Percentiles rank a stretch among this genome's conserved stretches.
Conservation (phyloP, 2,113 vertebrate species). For the Pomatorhinus ruficollis region DNA sequence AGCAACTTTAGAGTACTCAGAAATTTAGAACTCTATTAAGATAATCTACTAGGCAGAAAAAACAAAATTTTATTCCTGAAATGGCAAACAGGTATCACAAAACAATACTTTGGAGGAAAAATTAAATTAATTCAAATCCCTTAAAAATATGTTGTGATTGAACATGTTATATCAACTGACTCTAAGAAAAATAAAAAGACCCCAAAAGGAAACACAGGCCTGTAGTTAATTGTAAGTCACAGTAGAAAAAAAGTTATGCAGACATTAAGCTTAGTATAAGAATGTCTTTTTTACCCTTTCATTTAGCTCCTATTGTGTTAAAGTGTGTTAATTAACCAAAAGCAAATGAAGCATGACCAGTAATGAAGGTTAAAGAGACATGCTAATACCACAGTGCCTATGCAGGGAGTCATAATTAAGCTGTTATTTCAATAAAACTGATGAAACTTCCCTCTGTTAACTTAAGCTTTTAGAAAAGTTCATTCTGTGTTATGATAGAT, state of each 20-base stretch:
- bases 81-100: not conserved
- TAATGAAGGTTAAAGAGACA: not conserved
- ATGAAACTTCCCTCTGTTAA: not conserved
- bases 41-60: not conserved
- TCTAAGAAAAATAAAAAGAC: not conserved
- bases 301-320: not conserved
- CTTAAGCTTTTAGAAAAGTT: not conserved
- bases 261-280: not conserved
- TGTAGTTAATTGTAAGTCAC: not conserved
- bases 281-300: not conserved
- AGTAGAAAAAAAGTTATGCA: not conserved
- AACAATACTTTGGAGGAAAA: not conserved
- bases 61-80: not conserved
- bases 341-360: not conserved
- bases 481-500: not conserved
- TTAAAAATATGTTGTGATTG: not conserved
- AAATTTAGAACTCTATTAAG: not conserved
- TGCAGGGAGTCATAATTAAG: not conserved
- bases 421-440: not conserved
- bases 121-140: not conserved
- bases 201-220: not conserved
- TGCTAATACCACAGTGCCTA: not conserved
- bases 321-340: not conserved
- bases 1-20: not conserved
- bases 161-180: not conserved